Base-by-base conservation (phyloP, 2,113 vertebrate species). In the Anhinga anhinga region DNA sequence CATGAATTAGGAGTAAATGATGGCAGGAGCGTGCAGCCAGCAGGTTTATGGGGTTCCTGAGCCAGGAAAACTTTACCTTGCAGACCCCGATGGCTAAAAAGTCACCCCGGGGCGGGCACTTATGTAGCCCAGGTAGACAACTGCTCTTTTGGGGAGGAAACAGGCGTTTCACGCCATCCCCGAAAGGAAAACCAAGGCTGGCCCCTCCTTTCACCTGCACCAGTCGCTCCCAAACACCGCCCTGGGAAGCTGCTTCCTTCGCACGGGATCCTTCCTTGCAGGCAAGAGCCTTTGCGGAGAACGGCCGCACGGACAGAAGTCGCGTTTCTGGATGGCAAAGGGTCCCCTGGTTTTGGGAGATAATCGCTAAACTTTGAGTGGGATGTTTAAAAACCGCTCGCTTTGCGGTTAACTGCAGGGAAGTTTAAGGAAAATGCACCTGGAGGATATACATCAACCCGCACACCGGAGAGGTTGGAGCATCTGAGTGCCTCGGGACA, bases 221-320 rank as follows among this genome's bases (percentile, higher is more conserved):
- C 10, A 3, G 5, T 42, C 2, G 22, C 34, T 50, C 38, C 26
- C 15, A 7, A 34, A 45, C 44, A 3, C 47, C 15, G 12, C 16
- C 38, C 23, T 18, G n/a, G n/a, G 59, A 62, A 62, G 59, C 7
- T 18, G 36, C 23, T 25, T 72, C 81, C 67, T 52, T 18, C 6
- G 4, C 36, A 3, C 13, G 1, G 34, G 42, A 49, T 50, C 30
- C 53, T 50, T 49, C 29, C 27, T 19, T 2, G 7, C 25, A 8
- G 5, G 20, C 56, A 6, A 17, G 36, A 67, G 16, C 23, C 50
- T 53, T 21, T 6, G 8, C 2, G 4, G 23, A 40, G 32, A 40
- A 66, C 9, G 6, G 4, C 49, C 6, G 18, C 0, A 1, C 0
- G 11, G 61, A 32, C 17, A 6, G 14, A 40, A 40, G 30, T 15